Conservation (phyloP, 2,113 vertebrate genomes). For the Morphnarchus princeps region DNA sequence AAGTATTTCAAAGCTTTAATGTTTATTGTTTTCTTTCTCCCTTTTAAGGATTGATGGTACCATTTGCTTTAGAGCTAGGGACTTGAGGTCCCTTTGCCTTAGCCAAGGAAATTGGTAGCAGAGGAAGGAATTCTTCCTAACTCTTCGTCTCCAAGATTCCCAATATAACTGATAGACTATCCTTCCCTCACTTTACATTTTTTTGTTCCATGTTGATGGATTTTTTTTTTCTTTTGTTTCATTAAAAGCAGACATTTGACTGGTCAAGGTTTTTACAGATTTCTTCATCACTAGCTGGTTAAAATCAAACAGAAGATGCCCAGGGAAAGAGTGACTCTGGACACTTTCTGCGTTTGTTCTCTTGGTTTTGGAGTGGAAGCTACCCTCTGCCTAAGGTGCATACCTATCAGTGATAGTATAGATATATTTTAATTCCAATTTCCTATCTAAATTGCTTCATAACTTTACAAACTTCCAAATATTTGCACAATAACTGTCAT, state of each 20-base stretch:
- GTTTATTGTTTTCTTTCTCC: neutral
- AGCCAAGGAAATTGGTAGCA: neutral
- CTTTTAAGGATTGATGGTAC: neutral
- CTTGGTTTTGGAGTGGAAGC: neutral
- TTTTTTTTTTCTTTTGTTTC: neutral
- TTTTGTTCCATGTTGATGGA: neutral
- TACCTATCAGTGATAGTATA: neutral
- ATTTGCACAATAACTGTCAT: neutral
- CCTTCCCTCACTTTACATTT: neutral
- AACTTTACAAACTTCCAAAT: neutral
- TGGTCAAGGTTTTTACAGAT: neutral
- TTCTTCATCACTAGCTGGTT: neutral
- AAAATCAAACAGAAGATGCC: neutral
- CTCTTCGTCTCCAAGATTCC: neutral
- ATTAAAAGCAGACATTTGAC: neutral
- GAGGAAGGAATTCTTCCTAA: neutral
- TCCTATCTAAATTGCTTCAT: neutral
- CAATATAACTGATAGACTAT: neutral
- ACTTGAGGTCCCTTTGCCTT: neutral
- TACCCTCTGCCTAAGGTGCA: neutral
- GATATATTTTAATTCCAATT: neutral
- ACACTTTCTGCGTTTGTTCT: neutral
- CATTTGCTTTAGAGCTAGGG: neutral
- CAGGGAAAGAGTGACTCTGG: neutral
- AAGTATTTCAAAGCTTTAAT: neutral